Evolutionary conservation across 2,888 invertebrate species (phyloP), one percentile per base, ranked within the genome.

Genomic region (Aelia acuminata): DNA sequence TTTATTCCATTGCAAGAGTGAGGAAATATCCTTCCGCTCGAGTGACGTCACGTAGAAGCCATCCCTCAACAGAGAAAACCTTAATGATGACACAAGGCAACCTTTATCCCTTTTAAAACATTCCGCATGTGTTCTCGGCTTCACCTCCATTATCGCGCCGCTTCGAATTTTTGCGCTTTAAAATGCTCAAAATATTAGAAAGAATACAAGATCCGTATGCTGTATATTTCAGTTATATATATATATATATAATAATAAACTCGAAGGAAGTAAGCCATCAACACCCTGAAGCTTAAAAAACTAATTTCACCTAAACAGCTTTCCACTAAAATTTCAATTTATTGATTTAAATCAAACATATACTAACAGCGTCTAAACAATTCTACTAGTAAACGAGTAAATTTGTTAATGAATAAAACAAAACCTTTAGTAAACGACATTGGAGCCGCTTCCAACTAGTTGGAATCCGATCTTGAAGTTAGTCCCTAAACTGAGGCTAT

Each of bases 21-120:
- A 57, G 57, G 1, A 57, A 13, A 35, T 35, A 35, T 20, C 63
- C 31, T 2, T 7, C 26, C n/a, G 11, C 26, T 18, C 63, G 63
- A 70, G 63, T 70, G 35, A 70, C 63, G 63, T 70, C 63, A 70
- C 63, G 63, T 70, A 70, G 10, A 5, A 70, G 18, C 63, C 31
- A 70, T 70, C 63, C 35, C 63, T 70, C 63, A 70, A 35, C 31
- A 7, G 5, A 18, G 31, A 31, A 35, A 70, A 35, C 31, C 63
- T 35, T 35, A 70, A 70, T 70, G 63, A 70, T 70, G 63, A 70
- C 35, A 70, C 31, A 70, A 35, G 35, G 31, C 63, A 35, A 70
- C 63, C 63, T 70, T 63, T 70, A 70, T 70, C 4, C 31, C 35
- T 31, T 70, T 70, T 70, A 70, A 70, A 70, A 35, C 20, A 35